Conservation (phyloP, 2,888 invertebrate species). For the Harpalus rufipes region DNA sequence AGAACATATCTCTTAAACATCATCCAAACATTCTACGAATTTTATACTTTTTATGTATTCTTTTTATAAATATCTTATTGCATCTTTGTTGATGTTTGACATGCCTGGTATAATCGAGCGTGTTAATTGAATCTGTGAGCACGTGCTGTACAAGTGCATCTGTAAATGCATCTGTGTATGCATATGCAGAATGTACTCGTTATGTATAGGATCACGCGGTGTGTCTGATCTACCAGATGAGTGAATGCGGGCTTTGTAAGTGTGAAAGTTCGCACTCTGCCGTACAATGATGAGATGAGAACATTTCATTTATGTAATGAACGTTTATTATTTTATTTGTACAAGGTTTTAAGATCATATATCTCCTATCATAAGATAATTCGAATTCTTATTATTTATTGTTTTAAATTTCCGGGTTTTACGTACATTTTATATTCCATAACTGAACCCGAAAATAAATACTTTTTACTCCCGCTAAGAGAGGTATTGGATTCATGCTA, state of each 20-base stretch:
- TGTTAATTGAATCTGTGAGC: slow-evolving; percentile 46
- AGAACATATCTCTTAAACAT: no score
- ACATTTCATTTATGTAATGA: not conserved
- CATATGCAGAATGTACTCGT: slow-evolving; percentile 9
- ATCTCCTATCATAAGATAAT: no score
- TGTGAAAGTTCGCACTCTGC: not conserved
- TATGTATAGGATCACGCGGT: not conserved
- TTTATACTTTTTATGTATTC: no score
- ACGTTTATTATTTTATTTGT: not conserved
- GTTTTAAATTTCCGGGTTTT: no score
- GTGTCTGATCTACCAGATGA: not conserved
- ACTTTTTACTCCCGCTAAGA: no score
- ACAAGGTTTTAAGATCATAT: no score
- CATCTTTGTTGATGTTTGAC: slow-evolving; percentile 28
- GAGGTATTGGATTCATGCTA: no score
- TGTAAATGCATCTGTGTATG: slow-evolving; percentile 29
- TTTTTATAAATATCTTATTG: not conserved
- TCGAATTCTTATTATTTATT: no score
- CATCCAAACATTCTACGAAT: no score
- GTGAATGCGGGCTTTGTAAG: slow-evolving; percentile 1
- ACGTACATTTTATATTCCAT: no score
- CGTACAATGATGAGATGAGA: not conserved
- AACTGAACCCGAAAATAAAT: no score
- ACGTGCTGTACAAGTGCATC: slow-evolving; percentile 31
- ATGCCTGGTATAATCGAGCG: slow-evolving; percentile 45